phyloP scores from a whole-genome alignment of 2,888 invertebrate species.

The Hymenopus coronatus region DNA sequence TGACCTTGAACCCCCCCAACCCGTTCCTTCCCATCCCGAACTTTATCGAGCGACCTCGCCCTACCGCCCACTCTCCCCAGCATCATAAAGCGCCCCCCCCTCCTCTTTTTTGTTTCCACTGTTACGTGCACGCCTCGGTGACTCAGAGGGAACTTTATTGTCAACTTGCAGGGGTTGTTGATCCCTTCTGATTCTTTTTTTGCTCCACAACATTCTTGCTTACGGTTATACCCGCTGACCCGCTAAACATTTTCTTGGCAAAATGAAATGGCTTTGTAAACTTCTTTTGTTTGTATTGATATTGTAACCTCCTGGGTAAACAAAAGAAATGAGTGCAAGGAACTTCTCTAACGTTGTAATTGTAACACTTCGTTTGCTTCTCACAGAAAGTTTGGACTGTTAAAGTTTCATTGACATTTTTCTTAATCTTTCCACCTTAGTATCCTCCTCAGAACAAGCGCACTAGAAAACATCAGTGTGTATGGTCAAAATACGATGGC shows the following conservation, averaged over 20 bases:
- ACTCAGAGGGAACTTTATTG: background rate
- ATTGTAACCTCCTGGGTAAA: no score
- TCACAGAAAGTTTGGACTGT: no score
- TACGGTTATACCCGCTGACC: background rate
- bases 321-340: no score
- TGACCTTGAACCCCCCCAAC: constrained; percentile 14
- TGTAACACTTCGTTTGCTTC: no score
- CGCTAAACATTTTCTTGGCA: background rate
- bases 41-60: background rate
- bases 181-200: background rate
- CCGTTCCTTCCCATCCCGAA: background rate
- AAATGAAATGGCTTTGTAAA: background rate
- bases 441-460: no score
- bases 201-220: background rate
- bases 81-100: background rate
- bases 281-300: no score
- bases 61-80: background rate
- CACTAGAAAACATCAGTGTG: no score
- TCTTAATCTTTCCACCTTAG: no score
- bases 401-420: no score
- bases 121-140: background rate
- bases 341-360: no score
- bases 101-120: background rate
- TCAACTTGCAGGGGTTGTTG: background rate
- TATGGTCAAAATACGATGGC: no score